A percentile compares a stretch with the other conserved stretches of the same genome.
Conservation (phyloP, 2,797 vertebrate species). For the Pagetopsis macropterus region DNA sequence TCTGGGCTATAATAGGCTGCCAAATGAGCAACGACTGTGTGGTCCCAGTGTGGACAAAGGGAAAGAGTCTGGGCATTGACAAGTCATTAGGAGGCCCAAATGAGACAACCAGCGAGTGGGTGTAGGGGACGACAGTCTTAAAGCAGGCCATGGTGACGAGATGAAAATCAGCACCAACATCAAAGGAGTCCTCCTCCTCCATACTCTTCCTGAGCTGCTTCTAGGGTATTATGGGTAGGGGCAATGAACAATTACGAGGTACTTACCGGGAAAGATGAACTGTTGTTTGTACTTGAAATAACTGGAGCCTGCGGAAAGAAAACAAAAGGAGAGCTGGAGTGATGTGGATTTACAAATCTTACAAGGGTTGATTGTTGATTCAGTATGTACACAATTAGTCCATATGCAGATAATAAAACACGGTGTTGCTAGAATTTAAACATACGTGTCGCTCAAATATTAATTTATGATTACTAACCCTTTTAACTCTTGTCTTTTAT, state of each 20-base stretch:
- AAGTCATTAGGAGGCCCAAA: constrained; percentile 67
- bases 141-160: constrained; percentile 52
- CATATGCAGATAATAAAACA: not conserved
- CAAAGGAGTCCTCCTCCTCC: constrained; percentile 65
- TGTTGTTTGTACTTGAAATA: constrained; percentile 99
- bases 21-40: constrained; percentile 55
- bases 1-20: constrained; percentile 50
- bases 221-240: constrained; percentile 63
- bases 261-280: constrained; percentile 98
- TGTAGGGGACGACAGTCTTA: constrained; percentile 51
- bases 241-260: constrained; percentile 57
- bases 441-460: not conserved
- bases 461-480: not conserved
- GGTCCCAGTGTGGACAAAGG: constrained; percentile 41
- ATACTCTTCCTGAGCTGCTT: constrained; percentile 32
- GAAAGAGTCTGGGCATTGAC: constrained; percentile 44
- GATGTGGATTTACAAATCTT: constrained; percentile 6
- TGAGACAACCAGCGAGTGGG: constrained; percentile 55
- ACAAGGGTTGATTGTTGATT: not conserved
- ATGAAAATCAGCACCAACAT: constrained; percentile 61
- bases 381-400: not conserved
- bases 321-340: constrained; percentile 46
- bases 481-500: not conserved
- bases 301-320: constrained; percentile 89
- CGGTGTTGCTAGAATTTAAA: not conserved